These are phyloP conservation scores for Lepisosteus oculatus DNA, from an alignment of 2,113 vertebrate species.

Conservation along the genomic window DNA sequence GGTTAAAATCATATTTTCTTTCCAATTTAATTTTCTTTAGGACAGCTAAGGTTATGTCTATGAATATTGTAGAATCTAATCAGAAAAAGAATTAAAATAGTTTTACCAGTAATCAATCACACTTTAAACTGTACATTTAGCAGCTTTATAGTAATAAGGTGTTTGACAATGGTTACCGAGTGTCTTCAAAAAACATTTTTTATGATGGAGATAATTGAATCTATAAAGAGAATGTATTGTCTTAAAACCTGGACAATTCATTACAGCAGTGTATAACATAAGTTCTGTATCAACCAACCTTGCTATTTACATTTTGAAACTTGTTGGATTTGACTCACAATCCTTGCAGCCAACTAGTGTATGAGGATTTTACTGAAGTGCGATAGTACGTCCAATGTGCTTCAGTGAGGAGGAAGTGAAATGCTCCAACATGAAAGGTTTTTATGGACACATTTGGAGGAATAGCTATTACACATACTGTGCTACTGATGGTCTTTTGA, in stretches of 20 bases:
- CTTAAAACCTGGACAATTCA: constrained; percentile 66
- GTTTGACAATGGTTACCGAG: constrained; percentile 64
- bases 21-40: constrained; percentile 36
- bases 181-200: constrained; percentile 55
- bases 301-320: constrained; percentile 40
- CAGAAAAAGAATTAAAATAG: constrained; percentile 45
- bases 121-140: constrained; percentile 57
- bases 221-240: constrained; percentile 60
- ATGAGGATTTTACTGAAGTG: too few relatives aligned
- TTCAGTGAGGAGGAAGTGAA: too few relatives aligned
- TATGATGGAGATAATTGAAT: constrained; percentile 71
- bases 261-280: constrained; percentile 55
- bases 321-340: too few relatives aligned
- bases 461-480: too few relatives aligned
- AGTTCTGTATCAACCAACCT: constrained; percentile 58
- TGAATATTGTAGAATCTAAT: constrained; percentile 57
- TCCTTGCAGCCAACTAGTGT: too few relatives aligned
- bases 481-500: too few relatives aligned
- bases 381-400: too few relatives aligned
- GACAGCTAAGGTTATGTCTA: constrained; percentile 49
- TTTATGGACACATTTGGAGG: too few relatives aligned
- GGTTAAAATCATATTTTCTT: constrained; percentile 55
- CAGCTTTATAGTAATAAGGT: constrained; percentile 58
- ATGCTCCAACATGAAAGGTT: neutral
- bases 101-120: constrained; percentile 58